Evolutionary conservation across 2,888 invertebrate species (phyloP).

Genomic region (Meghimatium bilineatum): DNA sequence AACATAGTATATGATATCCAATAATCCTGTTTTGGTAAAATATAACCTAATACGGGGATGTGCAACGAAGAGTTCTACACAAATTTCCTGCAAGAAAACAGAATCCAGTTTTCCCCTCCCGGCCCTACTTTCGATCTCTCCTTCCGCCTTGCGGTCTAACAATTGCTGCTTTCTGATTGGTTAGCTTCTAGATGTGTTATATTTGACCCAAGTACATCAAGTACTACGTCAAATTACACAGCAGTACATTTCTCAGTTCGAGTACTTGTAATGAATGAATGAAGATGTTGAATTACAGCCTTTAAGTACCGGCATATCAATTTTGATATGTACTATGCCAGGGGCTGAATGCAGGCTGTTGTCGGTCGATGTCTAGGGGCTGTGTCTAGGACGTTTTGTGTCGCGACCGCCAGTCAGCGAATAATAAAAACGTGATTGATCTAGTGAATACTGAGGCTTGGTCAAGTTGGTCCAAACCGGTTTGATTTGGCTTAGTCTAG

Average conservation of each 20-base stretch:
- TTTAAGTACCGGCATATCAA: neutral
- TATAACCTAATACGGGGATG: neutral
- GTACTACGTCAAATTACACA: neutral
- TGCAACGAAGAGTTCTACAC: neutral
- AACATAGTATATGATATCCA: conserved; percentile 5
- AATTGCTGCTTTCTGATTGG: conserved; percentile 32
- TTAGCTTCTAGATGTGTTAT: conserved; percentile 4
- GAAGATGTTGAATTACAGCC: neutral
- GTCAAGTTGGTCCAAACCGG: conserved; percentile 46
- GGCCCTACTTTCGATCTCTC: conserved; percentile 45
- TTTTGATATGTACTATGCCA: neutral
- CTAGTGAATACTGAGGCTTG: conserved; percentile 36
- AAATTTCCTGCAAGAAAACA: neutral
- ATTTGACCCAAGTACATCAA: neutral
- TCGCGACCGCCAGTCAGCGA: conserved; percentile 9
- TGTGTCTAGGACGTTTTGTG: neutral
- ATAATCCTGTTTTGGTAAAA: neutral
- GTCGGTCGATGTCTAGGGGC: conserved; percentile 1
- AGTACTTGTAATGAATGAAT: neutral
- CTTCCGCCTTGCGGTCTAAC: neutral
- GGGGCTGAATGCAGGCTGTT: neutral
- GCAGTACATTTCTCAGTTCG: neutral
- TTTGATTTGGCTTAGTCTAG: conserved; percentile 39
- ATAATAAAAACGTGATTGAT: conserved; percentile 45
- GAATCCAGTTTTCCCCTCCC: conserved; percentile 6